Evolutionary conservation across 2,888 invertebrate genomes (phyloP), one percentile per base, ranked within the genome.

Genomic region (Hesperia comma): DNA sequence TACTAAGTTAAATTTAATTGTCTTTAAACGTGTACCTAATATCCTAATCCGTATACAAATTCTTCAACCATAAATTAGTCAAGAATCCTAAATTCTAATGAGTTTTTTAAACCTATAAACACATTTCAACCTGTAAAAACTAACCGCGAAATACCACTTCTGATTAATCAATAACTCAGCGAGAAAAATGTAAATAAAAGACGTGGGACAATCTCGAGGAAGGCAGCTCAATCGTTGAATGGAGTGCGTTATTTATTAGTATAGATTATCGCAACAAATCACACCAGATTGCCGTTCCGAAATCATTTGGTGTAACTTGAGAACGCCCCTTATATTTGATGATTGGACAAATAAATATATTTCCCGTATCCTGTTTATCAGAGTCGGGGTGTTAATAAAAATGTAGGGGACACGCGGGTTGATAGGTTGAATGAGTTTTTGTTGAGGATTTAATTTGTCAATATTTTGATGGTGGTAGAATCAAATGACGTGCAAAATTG

Each of bases 331-430:
- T 88, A 90, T 85, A 87, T 88, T 86, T 86, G 91, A 89, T 91
- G 92, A 92, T 92, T 92, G 92, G 89, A 86, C 90, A 88, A 92
- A 92, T 92, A 92, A 92, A 92, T 92, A 91, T 91, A 91, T 91
- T 90, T 92, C 85, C 90, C 85, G 86, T 92, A 90, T 92, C 92
- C 90, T 89, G 92, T 90, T 90, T 91, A 92, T 92, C 92, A 79
- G 85, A 84, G 86, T 83, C 83, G 83, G 88, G 90, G 92, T 91
- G 92, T 92, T 92, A 92, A 92, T 92, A 92, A 92, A 92, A 92
- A 92, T 92, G 91, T 92, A 89, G 88, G 77, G 92, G 85, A 83
- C 69, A 58, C 10, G 66, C 83, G 57, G 86, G 75, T 40, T 40
- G 53, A 43, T 64, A 72, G 68, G 69, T 46, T 21, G 7, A 26